These are phyloP conservation scores for Crotalus viridis DNA, from an alignment of 2,113 vertebrate genomes.

Conservation along the genomic window DNA sequence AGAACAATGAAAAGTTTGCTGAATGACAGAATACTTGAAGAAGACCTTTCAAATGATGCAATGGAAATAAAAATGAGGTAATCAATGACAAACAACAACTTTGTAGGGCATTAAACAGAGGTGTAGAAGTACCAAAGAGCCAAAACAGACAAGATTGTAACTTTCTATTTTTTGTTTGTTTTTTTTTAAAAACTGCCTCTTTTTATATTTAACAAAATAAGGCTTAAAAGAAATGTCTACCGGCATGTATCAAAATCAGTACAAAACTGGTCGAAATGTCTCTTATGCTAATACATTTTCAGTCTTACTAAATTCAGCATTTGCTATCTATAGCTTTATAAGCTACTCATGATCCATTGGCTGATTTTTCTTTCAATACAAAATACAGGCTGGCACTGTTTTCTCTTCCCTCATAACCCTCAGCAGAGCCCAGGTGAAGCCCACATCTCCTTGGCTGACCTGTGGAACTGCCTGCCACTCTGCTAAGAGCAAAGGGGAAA, in stretches of 20 bases:
- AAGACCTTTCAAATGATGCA: neutral
- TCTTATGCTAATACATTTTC: neutral
- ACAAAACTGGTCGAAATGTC: neutral
- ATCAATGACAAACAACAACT: neutral
- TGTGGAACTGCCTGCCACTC: neutral
- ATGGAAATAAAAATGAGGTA: neutral
- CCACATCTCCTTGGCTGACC: neutral
- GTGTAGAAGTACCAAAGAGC: neutral
- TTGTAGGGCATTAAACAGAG: neutral
- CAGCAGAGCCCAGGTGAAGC: neutral
- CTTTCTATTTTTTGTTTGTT: neutral
- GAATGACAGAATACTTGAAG: neutral
- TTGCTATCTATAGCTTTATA: neutral
- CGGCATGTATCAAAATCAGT: neutral
- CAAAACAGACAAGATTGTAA: neutral
- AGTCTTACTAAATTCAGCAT: neutral
- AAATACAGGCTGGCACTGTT: neutral
- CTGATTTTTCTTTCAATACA: neutral
- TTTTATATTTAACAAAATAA: neutral
- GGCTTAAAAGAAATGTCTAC: neutral
- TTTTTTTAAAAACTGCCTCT: too few species aligned
- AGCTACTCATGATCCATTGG: neutral
- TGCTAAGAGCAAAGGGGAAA: neutral
- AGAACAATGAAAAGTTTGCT: neutral
- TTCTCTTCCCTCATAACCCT: neutral